phyloP scores from a whole-genome alignment of 30 jellyfish, hydroid and myxozoan species.

The Aurelia aurita region DNA sequence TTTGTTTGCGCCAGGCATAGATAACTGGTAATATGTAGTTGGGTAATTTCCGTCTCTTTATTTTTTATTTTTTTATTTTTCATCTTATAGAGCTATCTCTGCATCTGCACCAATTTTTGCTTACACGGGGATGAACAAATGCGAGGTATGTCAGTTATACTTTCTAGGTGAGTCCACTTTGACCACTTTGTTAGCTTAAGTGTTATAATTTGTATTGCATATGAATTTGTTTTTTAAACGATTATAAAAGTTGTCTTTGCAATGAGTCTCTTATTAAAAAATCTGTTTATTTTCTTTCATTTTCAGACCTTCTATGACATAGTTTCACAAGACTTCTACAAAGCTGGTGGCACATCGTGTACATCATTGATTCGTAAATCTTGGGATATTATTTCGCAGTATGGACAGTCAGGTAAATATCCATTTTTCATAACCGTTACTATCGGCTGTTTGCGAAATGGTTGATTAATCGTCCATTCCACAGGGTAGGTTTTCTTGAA shows the following conservation, averaged over 20 bases:
- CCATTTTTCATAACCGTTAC: too few species aligned
- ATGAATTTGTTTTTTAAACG: too few species aligned
- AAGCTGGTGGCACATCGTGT: conserved; percentile 90
- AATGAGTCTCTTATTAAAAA: not conserved
- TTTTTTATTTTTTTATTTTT: not conserved
- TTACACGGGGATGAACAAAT: conserved; percentile 86
- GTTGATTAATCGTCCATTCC: too few species aligned
- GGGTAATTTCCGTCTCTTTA: not conserved
- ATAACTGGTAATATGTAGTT: too few species aligned
- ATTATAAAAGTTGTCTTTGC: too few species aligned
- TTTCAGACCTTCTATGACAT: conserved; percentile 77
- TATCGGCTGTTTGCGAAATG: too few species aligned
- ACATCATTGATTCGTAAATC: conserved; percentile 80
- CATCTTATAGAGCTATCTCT: conserved; percentile 77
- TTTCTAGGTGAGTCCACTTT: not conserved
- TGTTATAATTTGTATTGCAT: too few species aligned
- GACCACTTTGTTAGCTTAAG: not conserved
- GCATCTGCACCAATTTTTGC: conserved; percentile 98
- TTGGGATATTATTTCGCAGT: conserved; percentile 79
- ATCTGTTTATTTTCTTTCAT: not conserved
- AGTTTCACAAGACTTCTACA: conserved; percentile 84
- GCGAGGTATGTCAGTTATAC: conserved; percentile 67
- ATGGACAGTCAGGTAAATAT: conserved; percentile 82
- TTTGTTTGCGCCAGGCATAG: too few species aligned
- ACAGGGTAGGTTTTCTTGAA: too few species aligned